Evolutionary conservation across 2,113 vertebrate species (phyloP), one percentile per base, ranked within the genome.

Genomic region (Siniperca knerii): DNA sequence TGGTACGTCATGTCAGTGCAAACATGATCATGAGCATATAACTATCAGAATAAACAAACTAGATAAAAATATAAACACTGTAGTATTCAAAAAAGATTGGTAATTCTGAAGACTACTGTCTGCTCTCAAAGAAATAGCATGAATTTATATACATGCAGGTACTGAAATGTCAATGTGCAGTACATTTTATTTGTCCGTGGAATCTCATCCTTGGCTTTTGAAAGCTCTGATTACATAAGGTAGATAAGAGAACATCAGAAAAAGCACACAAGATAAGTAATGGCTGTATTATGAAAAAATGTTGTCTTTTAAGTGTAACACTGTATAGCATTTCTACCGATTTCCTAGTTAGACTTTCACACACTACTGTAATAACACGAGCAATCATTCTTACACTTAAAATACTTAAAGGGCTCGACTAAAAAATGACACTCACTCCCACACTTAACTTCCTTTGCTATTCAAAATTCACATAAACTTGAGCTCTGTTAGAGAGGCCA

Each of bases 381-480:
- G 80, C 66, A 90, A 90, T 92, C 89, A 87, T 70, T 89, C 72
- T 79, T 69, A 86, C 76, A 86, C 79, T 87, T 80, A 68, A 71
- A 79, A 82, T 58, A 58, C 87, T 85, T 50, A 80, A 76, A 88
- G 68, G 52, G 40, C 68, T 81, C 1, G 0, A 57, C 42, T 72
- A 33, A 76, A 70, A 71, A 50, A 81, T 65, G 48, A 37, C 85
- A 81, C 61, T 84, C 75, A 81, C 71, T 87, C 90, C 61, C 69
- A 87, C 87, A 77, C 80, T 81, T 76, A 60, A 68, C 83, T 84
- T 83, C 62, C 71, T 74, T 76, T 23, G 72, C 81, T 75, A 70
- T 72, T 89, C 55, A 69, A 84, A 84, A 82, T 84, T 65, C 76
- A 90, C 84, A 78, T 71, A 65, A 86, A 77, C 71, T 85, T 83